Conservation (phyloP, 1,140 invertebrate species). For the Drosophila saltans region DNA sequence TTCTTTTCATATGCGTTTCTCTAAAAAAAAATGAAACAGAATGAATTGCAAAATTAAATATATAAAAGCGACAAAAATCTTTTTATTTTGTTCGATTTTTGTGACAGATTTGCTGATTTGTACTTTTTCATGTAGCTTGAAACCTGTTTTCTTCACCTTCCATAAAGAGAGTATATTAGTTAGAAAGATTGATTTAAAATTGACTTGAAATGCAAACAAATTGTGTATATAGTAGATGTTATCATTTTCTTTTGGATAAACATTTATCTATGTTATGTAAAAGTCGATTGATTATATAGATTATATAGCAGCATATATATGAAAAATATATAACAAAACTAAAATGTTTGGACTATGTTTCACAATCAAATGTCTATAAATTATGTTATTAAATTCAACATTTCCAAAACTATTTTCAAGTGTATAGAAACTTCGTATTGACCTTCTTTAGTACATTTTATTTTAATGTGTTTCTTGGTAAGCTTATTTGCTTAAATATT, state of each 20-base stretch:
- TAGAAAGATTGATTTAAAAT: background rate
- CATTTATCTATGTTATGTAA: too few species aligned
- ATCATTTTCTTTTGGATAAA: too few species aligned
- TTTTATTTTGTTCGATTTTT: slow-evolving; percentile 26
- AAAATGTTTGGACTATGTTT: too few species aligned
- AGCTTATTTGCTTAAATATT: slow-evolving; percentile 46
- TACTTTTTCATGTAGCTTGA: slow-evolving; percentile 29
- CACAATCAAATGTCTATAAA: too few species aligned
- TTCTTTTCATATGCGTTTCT: slow-evolving; percentile 31
- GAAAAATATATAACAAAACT: too few species aligned
- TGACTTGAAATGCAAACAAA: background rate
- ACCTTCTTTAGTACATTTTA: background rate
- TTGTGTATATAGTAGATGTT: background rate
- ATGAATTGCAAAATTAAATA: slow-evolving; percentile 45
- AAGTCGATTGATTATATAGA: too few species aligned
- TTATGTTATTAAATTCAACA: too few species aligned
- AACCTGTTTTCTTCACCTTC: slow-evolving; percentile 51
- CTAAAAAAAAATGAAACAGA: slow-evolving; percentile 22
- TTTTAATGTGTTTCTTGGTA: slow-evolving; percentile 7
- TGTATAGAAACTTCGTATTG: background rate
- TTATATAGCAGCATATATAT: too few species aligned
- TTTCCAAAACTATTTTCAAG: background rate
- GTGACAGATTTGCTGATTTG: slow-evolving; percentile 34
- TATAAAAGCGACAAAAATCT: background rate
- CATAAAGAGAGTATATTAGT: background rate